These are phyloP conservation scores for Polypterus bichir DNA, from an alignment of 2,113 vertebrate species.

Conservation along the genomic window DNA sequence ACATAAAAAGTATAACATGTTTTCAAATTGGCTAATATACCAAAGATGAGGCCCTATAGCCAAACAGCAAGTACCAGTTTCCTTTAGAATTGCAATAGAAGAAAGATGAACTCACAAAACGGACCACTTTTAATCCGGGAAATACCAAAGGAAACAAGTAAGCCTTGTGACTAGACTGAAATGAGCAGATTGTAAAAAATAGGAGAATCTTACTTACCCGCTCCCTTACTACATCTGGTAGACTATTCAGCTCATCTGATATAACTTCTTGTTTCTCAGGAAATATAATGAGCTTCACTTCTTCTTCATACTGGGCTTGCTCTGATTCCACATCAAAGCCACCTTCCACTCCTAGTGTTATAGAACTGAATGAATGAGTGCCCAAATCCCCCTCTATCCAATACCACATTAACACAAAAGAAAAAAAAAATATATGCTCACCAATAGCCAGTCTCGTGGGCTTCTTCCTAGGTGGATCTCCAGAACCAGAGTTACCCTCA, in stretches of 20 bases:
- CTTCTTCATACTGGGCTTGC: conserved; percentile 83
- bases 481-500: conserved; percentile 64
- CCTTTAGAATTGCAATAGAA: too few relatives aligned
- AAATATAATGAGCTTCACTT: conserved; percentile 86
- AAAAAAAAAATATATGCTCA: conserved; percentile 29
- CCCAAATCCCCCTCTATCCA: background rate
- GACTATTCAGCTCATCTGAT: conserved; percentile 65
- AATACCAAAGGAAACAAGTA: too few relatives aligned
- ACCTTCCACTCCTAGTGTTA: conserved; percentile 76
- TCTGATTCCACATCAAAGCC: conserved; percentile 83
- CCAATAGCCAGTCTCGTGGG: conserved; percentile 92
- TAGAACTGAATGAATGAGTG: background rate
- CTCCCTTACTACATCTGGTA: conserved; percentile 84
- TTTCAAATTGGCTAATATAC: too few relatives aligned
- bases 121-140: too few relatives aligned
- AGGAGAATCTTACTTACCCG: conserved; percentile 50
- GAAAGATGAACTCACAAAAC: too few relatives aligned
- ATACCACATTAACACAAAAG: background rate
- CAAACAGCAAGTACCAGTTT: too few relatives aligned
- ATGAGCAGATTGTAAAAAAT: background rate
- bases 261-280: conserved; percentile 85
- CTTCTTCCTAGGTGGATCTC: conserved; percentile 94
- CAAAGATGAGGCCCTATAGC: too few relatives aligned
- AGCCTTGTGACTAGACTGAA: background rate
- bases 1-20: too few relatives aligned